Conservation (phyloP, 2,113 vertebrate species). For the Bufo gargarizans region DNA sequence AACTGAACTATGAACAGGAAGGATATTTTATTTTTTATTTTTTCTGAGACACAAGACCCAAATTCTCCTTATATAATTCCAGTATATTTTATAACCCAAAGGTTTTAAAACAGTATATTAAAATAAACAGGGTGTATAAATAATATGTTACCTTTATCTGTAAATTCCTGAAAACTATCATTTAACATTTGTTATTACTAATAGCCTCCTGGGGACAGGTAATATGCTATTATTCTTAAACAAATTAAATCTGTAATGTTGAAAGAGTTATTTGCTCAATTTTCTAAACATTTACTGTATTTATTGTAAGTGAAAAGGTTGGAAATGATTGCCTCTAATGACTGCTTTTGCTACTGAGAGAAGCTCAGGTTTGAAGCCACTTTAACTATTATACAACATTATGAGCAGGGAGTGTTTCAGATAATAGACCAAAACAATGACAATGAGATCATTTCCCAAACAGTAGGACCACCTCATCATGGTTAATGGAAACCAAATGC, state of each 20-base stretch:
- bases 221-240: constrained; percentile 6
- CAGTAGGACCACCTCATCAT: neutral
- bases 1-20: too few species aligned
- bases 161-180: constrained; percentile 6
- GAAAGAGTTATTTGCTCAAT: neutral
- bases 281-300: constrained; percentile 7
- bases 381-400: neutral
- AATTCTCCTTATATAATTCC: neutral
- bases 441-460: neutral
- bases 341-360: constrained; percentile 1
- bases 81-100: neutral
- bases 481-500: neutral
- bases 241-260: neutral
- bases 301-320: constrained; percentile 20
- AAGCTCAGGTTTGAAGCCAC: neutral
- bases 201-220: neutral
- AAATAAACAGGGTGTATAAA: neutral
- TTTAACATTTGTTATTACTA: neutral
- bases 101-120: neutral
- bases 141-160: constrained; percentile 2
- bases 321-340: constrained; percentile 26
- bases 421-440: neutral
- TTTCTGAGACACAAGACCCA: neutral
- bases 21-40: too few species aligned
- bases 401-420: neutral